Evolutionary conservation across 2,888 invertebrate genomes (phyloP).

Genomic region (Pristionchus fissidentatus): DNA sequence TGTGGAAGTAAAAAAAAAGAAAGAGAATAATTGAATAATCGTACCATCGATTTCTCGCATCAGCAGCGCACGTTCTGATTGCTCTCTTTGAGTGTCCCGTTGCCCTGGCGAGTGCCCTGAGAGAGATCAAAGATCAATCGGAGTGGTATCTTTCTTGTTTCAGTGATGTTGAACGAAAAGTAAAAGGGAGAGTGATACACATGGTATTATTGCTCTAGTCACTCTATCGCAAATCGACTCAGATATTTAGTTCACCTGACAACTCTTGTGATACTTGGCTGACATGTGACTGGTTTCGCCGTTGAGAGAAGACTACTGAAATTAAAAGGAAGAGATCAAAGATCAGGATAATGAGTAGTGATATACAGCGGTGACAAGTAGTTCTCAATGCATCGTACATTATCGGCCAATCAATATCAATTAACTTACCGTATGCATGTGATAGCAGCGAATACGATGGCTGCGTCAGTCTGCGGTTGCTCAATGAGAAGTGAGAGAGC

Average conservation of each 20-base stretch:
- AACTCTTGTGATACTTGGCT: conserved; percentile 33
- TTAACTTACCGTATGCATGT: background rate
- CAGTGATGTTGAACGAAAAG: too few species aligned
- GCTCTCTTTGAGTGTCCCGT: conserved; percentile 51
- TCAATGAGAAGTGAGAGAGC: conserved; percentile 22
- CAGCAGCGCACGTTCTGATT: conserved; percentile 53
- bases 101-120: conserved; percentile 31
- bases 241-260: conserved; percentile 7
- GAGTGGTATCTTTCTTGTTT: too few species aligned
- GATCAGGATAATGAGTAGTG: background rate
- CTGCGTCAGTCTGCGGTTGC: background rate
- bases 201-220: background rate
- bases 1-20: background rate
- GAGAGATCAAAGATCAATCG: background rate
- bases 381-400: too few species aligned
- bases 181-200: background rate
- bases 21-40: background rate
- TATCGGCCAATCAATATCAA: background rate
- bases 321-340: background rate
- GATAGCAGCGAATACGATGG: background rate
- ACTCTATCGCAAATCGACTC: too few species aligned
- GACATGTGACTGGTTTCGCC: conserved; percentile 1
- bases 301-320: conserved; percentile 9
- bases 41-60: conserved; percentile 55
- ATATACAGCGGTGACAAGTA: too few species aligned